Base-by-base conservation (phyloP, 2,113 vertebrate species). In the Geothlypis trichas region DNA sequence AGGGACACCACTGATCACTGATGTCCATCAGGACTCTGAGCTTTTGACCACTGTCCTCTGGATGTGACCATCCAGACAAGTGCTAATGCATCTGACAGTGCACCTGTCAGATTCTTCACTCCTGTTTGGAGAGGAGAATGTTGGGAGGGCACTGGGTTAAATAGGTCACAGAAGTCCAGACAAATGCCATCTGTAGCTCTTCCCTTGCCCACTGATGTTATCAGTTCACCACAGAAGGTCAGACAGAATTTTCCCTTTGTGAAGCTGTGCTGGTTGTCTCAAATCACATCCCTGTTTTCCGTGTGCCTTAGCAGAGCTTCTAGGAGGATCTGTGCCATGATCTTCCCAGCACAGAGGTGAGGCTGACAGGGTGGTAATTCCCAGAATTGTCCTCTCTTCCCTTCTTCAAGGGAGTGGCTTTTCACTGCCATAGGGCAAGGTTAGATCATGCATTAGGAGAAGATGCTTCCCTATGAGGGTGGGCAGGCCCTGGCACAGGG, bases 381-480 rank as follows among this genome's bases (percentile, higher is more conserved):
- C 37, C n/a, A 26, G 3, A 52, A 21, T 21, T 2, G 9, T 67
- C 5, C 28, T 59, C 24, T 44, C 19, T 39, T 44, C 22, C 19
- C 3, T 33, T 51, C 19, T 37, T 52, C 26, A 39, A 10, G 16
- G 28, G 51, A 44, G 11, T 51, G 12, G 8, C 4, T 44, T 66
- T 42, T 19, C 33, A 15, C 5, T 52, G 15, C 14, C 18, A 20
- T 15, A 41, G 31, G 27, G 7, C 28, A 52, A 15, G 15, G 12
- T 21, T 59, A 30, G 33, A 7, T 67, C 13, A 7, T 5, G 13
- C 21, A 12, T 30, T 41, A 15, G 28, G 52, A 13, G 7, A 46
- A 14, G 2, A 47, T n/a, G 46, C 0, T n/a, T 68, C 9, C 3
- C 11, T 59, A 0, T 1, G 22, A 44, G 33, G 5, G 7, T 24